A percentile compares a stretch with the other conserved stretches of the same genome.
Evolutionary conservation across 2,113 vertebrate genomes (phyloP).

Genomic region (Charadrius vociferus): DNA sequence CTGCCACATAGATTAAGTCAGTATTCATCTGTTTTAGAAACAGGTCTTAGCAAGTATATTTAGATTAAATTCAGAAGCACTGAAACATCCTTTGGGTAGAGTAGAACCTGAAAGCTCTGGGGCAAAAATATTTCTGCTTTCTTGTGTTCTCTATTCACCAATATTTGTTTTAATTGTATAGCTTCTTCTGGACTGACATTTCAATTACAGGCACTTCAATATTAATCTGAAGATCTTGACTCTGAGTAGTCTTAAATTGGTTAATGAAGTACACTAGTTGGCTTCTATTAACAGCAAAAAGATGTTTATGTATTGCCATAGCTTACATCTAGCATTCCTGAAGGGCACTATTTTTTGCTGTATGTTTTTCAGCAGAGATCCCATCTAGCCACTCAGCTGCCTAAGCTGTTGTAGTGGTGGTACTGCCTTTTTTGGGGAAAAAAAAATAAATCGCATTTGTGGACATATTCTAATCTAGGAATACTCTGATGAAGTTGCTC

Average conservation of each 20-base stretch:
- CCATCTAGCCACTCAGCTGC: neutral
- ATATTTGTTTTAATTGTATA: neutral
- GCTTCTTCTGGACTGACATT: conserved; percentile 26
- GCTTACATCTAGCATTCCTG: neutral
- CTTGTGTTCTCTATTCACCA: neutral
- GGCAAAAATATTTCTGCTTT: neutral
- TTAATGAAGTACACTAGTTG: neutral
- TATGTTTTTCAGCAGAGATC: neutral
- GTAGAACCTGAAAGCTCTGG: neutral
- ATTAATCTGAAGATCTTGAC: neutral
- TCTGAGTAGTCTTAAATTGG: neutral
- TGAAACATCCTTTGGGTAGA: neutral
- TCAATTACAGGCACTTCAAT: neutral
- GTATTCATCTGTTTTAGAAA: neutral
- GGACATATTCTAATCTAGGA: neutral
- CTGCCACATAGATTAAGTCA: neutral
- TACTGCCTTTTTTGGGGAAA: neutral
- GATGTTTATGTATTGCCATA: fast-evolving
- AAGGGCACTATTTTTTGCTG: neutral
- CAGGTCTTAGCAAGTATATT: neutral
- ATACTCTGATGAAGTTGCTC: neutral
- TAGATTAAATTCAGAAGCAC: neutral
- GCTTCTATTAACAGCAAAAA: neutral
- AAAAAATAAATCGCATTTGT: fast-evolving
- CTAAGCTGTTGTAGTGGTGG: neutral